Base-by-base conservation (phyloP, 2,797 vertebrate species). In the Bradypus variegatus region DNA sequence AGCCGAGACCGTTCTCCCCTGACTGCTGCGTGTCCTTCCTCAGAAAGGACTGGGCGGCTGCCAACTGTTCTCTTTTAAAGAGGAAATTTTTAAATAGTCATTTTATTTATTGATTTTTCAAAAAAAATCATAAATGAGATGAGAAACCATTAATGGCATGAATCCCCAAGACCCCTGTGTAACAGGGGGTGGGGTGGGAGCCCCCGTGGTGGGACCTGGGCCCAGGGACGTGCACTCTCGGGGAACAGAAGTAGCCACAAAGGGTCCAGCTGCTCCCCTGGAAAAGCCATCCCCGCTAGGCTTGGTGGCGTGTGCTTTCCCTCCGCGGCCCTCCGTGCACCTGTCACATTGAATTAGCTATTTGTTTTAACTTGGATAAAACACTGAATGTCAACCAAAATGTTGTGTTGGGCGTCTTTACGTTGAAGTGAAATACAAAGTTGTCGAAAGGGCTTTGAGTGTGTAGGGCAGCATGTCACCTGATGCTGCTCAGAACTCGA, bases 251-350 rank as follows among this genome's bases (percentile, higher is more conserved):
- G 45, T 16, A 73, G 65, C 3, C 19, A 5, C 1, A n/a, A 60
- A 27, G 9, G 0, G 1, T 29, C 21, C 2, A 16, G 33, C n/a
- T 31, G 31, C 29, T 53, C 8, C 13, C 21, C n/a, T 23, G 4
- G n/a, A 8, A 4, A 8, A 69, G 53, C 21, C 38, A 18, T 3
- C 65, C 21, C 19, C 27, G 10, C 77, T 27, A 19, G 19, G 12
- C 7, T 78, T 36, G 12, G 48, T 13, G n/a, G 21, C 25, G 16
- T 36, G 27, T 7, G 33, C 18, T 7, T 2, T 53, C 23, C 41
- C 31, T 64, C 88, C 48, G 33, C 69, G 19, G 69, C 25, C n/a
- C 64, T 81, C 23, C 31, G 3, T 21, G 41, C 15, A 5, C 31
- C 8, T 21, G 31, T 62, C 33, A 18, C 25, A 11, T 70, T 48